Evolutionary conservation across 2,797 vertebrate genomes (phyloP).

Genomic region (Pempheris klunzingeri): DNA sequence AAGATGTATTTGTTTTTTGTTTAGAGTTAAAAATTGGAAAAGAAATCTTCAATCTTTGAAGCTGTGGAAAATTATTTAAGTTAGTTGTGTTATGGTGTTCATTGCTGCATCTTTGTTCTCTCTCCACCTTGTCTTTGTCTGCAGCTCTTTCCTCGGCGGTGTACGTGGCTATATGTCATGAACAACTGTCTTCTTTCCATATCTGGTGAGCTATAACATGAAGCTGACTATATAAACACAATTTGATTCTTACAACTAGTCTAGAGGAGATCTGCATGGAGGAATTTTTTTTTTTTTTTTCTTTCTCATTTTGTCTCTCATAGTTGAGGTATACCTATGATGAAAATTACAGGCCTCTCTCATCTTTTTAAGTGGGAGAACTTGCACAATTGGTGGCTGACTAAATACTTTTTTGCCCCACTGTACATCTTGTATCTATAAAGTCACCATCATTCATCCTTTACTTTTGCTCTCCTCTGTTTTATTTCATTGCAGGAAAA

Average conservation of each 20-base stretch:
- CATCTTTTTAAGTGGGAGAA: too few species aligned
- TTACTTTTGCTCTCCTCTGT: neutral
- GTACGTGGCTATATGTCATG: conserved; percentile 99
- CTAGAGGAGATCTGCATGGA: too few species aligned
- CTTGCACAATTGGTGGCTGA: too few species aligned
- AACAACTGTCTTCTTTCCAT: conserved; percentile 97
- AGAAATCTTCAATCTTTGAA: neutral
- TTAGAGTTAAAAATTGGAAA: too few species aligned
- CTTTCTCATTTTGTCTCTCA: too few species aligned
- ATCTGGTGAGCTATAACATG: conserved; percentile 90
- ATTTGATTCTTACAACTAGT: too few species aligned
- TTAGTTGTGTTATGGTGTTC: neutral
- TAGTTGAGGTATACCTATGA: too few species aligned
- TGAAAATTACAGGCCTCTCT: too few species aligned
- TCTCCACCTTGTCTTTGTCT: neutral
- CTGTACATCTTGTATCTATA: neutral
- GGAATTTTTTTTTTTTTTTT: too few species aligned
- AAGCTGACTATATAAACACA: neutral
- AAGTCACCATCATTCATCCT: neutral
- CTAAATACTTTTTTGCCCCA: too few species aligned
- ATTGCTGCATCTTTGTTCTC: neutral
- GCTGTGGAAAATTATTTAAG: neutral
- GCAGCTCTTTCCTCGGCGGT: conserved; percentile 96
- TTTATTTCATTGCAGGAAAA: conserved; percentile 88
- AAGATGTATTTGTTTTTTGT: neutral